A percentile compares a stretch with the other conserved stretches of the same genome.
These are phyloP conservation scores for Hyperopisus bebe DNA, from an alignment of 2,113 vertebrate genomes.

Conservation along the genomic window DNA sequence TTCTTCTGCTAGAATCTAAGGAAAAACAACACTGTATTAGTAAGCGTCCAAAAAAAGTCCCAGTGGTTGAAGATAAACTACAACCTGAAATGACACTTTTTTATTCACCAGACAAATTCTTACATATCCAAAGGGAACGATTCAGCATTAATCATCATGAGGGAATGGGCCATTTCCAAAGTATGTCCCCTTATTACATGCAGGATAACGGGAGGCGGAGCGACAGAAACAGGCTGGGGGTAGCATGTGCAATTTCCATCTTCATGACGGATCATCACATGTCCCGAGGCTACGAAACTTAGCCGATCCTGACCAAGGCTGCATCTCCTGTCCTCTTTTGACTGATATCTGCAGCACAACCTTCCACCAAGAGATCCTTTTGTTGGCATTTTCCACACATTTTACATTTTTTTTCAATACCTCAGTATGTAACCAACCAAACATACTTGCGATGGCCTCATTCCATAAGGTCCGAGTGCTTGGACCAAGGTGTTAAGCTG, in stretches of 20 bases:
- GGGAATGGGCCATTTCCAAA: not conserved
- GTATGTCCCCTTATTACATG: not conserved
- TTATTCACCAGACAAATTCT: not conserved
- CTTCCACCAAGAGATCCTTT: not conserved
- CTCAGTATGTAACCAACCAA: not conserved
- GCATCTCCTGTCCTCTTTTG: not conserved
- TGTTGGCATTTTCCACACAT: not conserved
- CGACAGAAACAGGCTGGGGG: not conserved
- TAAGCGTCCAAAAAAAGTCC: not conserved
- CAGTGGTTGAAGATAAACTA: not conserved
- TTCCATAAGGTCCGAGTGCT: not conserved
- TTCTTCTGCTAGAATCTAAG: not conserved
- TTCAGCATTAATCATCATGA: not conserved
- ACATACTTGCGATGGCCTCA: not conserved
- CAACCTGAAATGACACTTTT: not conserved
- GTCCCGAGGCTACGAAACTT: not conserved
- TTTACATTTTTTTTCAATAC: not conserved
- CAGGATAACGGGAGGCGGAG: not conserved
- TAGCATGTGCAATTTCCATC: not conserved
- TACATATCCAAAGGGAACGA: not conserved
- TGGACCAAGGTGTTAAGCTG: not conserved
- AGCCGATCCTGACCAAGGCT: not conserved
- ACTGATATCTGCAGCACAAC: not conserved
- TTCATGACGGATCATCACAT: not conserved
- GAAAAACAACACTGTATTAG: not conserved